These are phyloP conservation scores for Hypomesus transpacificus DNA, from an alignment of 2,113 vertebrate genomes.

Conservation along the genomic window DNA sequence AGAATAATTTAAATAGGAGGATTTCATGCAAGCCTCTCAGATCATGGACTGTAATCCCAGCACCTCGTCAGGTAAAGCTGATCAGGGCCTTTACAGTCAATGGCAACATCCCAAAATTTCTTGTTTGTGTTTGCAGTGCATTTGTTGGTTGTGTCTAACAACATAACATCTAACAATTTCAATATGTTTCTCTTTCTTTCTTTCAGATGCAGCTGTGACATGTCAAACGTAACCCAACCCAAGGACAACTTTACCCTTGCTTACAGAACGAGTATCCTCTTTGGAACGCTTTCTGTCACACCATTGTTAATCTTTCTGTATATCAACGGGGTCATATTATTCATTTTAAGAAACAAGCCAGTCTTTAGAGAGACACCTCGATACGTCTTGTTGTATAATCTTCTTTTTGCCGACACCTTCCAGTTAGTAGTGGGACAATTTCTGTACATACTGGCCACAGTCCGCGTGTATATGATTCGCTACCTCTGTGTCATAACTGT, in stretches of 20 bases:
- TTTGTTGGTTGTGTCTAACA: no score
- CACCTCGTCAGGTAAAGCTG: no score
- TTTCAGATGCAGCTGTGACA: no score
- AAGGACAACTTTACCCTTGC: neutral
- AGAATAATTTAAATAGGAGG: no score
- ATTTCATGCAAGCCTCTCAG: no score
- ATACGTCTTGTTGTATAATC: constrained; percentile 49
- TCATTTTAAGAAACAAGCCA: constrained; percentile 19
- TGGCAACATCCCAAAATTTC: no score
- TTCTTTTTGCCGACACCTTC: constrained; percentile 50
- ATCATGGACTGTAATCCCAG: no score
- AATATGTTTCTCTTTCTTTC: no score
- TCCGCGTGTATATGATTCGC: neutral
- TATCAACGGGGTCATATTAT: constrained; percentile 28
- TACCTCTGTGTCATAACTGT: constrained; percentile 27
- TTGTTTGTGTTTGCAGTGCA: no score
- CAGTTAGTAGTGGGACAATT: constrained; percentile 28
- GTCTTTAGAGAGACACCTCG: constrained; percentile 31
- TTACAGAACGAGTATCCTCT: neutral
- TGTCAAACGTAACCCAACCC: neutral
- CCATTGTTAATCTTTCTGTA: constrained; percentile 1
- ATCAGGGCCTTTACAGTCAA: no score
- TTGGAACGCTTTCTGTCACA: neutral
- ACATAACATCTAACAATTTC: no score
- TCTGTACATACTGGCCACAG: constrained; percentile 13